These are phyloP conservation scores for Sphaerodactylus townsendi DNA, from an alignment of 2,113 vertebrate genomes.

Conservation along the genomic window DNA sequence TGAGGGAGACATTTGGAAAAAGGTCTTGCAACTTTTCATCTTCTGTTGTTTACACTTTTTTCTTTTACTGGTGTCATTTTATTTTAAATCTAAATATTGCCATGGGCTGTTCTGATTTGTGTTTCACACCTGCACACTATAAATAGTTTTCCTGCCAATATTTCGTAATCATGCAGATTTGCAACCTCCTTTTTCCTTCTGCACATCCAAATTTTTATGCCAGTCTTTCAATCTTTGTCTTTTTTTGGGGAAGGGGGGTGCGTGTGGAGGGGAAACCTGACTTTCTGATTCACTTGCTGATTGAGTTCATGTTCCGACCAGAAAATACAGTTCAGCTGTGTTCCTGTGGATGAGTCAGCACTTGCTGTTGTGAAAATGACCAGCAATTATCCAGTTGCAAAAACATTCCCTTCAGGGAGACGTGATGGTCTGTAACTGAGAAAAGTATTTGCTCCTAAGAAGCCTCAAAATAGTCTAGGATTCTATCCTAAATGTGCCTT, in stretches of 20 bases:
- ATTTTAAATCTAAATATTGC: slow-evolving; percentile 39
- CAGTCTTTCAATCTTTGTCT: slow-evolving; percentile 9
- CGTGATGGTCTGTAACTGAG: background rate
- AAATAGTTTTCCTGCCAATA: slow-evolving; percentile 28
- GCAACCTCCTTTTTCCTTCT: slow-evolving; percentile 32
- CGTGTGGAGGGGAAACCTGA: background rate
- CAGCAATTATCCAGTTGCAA: background rate
- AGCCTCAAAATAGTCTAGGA: background rate
- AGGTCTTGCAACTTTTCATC: slow-evolving; percentile 14
- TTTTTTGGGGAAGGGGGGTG: background rate
- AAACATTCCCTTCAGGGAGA: rapidly evolving
- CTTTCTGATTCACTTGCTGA: slow-evolving; percentile 3
- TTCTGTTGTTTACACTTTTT: slow-evolving; percentile 10
- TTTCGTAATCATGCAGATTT: slow-evolving; percentile 41
- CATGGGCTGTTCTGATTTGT: slow-evolving; percentile 2
- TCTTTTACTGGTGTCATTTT: background rate
- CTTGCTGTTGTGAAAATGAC: slow-evolving; percentile 27
- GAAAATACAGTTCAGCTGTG: background rate
- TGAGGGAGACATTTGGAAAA: background rate
- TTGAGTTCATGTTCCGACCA: background rate
- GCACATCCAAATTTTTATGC: slow-evolving; percentile 2
- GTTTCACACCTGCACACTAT: slow-evolving; percentile 27
- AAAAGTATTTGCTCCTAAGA: background rate
- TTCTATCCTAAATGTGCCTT: background rate
- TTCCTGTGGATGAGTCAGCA: slow-evolving; percentile 16